Conservation (phyloP, 1,140 invertebrate genomes). For the Penaeus japonicus region DNA sequence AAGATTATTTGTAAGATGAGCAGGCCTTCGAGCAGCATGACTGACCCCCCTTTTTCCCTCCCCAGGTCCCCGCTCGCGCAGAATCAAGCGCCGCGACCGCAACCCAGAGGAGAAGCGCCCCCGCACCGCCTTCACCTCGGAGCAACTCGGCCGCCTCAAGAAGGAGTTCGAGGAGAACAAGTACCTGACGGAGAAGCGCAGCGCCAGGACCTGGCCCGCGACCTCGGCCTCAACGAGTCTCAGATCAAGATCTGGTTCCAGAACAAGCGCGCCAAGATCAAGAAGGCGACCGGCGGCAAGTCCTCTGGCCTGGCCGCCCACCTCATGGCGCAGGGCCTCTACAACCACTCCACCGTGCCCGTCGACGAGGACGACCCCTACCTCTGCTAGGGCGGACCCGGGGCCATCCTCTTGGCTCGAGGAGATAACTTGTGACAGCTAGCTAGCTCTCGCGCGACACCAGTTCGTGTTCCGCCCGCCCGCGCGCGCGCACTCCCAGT, state of each 20-base stretch:
- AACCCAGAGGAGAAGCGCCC: constrained; percentile 63
- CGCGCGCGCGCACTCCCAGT: no score
- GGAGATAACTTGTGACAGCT: no score
- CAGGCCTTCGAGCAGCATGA: neutral
- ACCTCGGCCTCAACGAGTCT: constrained; percentile 71
- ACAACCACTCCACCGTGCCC: constrained; percentile 69
- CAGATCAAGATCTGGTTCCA: constrained; percentile 78
- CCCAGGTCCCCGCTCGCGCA: constrained; percentile 86
- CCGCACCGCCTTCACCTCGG: constrained; percentile 63
- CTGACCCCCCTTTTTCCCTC: neutral
- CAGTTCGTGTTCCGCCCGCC: no score
- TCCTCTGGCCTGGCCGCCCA: constrained; percentile 69
- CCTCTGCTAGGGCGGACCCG: constrained; percentile 16
- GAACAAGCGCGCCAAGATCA: constrained; percentile 76
- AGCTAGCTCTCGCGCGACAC: no score
- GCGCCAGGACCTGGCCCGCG: constrained; percentile 68
- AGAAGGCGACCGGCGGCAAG: constrained; percentile 69
- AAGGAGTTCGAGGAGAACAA: constrained; percentile 64
- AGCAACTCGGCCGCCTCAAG: constrained; percentile 63
- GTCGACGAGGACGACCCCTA: constrained; percentile 63
- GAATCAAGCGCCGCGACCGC: constrained; percentile 75
- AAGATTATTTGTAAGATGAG: neutral
- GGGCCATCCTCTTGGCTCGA: neutral
- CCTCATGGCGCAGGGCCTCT: constrained; percentile 72
- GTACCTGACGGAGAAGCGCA: constrained; percentile 71